These are phyloP conservation scores for Erithacus rubecula DNA, from an alignment of 2,797 vertebrate genomes.

Conservation along the genomic window DNA sequence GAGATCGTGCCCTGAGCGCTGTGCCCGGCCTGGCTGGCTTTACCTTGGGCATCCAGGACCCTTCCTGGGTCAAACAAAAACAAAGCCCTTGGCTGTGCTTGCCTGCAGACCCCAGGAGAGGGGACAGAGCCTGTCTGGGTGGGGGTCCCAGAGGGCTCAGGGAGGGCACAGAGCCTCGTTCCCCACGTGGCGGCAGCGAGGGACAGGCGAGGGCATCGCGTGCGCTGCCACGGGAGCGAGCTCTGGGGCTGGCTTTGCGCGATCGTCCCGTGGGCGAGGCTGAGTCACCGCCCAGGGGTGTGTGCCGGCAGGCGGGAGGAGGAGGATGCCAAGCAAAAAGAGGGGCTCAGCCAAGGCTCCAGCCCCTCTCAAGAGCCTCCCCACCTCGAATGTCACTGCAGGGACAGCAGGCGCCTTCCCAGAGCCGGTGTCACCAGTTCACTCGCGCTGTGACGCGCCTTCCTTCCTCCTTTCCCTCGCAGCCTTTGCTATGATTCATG, in stretches of 20 bases:
- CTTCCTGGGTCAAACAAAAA: not conserved
- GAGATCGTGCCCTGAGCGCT: not conserved
- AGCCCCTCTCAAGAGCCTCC: not conserved
- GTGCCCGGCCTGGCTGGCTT: not conserved
- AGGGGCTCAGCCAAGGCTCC: not conserved
- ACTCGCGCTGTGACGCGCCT: not conserved
- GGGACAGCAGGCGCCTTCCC: not conserved
- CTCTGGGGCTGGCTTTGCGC: not conserved
- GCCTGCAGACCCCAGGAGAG: not conserved
- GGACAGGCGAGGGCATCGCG: not conserved
- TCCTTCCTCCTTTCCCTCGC: not conserved
- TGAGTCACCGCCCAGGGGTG: conserved; percentile 40
- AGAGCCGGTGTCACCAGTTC: not conserved
- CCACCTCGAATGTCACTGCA: not conserved
- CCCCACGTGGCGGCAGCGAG: accelerated
- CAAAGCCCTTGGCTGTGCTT: not conserved
- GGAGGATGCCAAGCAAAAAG: not conserved
- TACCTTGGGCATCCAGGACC: not conserved
- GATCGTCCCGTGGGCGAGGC: conserved; percentile 23
- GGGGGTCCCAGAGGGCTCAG: not conserved
- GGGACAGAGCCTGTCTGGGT: not conserved
- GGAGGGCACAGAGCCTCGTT: not conserved
- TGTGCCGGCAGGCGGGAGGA: not conserved
- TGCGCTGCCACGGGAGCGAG: not conserved
- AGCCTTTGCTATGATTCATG: not conserved